A percentile compares a stretch with the other conserved stretches of the same genome.
Conservation (phyloP, 2,888 invertebrate species). For the Tiliacea aurago region DNA sequence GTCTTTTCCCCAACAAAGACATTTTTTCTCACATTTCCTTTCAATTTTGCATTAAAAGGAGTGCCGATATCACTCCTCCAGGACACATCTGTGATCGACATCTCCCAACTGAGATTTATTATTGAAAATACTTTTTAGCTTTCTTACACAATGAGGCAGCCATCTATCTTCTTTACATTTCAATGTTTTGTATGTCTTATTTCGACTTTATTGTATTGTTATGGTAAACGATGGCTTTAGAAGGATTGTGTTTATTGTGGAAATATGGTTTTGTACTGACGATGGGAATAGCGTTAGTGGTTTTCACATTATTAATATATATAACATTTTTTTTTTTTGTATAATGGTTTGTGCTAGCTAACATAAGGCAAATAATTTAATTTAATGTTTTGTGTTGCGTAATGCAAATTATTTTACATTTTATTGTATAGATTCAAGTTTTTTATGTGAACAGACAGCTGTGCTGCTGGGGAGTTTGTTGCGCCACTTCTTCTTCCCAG, state of each 20-base stretch:
- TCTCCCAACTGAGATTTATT: constrained; percentile 83
- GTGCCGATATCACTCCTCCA: constrained; percentile 76
- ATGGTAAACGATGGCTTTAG: constrained; percentile 48
- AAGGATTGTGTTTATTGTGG: constrained; percentile 18
- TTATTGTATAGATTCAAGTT: too few relatives aligned
- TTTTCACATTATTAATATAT: background rate
- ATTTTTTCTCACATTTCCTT: constrained; percentile 59
- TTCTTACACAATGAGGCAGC: constrained; percentile 77
- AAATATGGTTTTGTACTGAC: constrained; percentile 24
- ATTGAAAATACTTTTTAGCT: constrained; percentile 84
- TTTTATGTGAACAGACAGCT: too few relatives aligned
- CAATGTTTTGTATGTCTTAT: constrained; percentile 66
- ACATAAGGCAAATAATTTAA: too few relatives aligned
- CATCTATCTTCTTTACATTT: constrained; percentile 82
- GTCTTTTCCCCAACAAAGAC: constrained; percentile 28
- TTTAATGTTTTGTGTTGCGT: too few relatives aligned
- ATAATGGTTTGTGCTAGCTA: too few relatives aligned
- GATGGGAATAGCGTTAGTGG: background rate
- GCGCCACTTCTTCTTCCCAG: too few relatives aligned
- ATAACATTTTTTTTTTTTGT: too few relatives aligned
- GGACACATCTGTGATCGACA: constrained; percentile 88
- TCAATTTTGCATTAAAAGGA: constrained; percentile 81
- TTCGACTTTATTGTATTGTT: constrained; percentile 61
- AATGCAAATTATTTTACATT: too few relatives aligned
- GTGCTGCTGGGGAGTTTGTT: too few relatives aligned